Evolutionary conservation across 2,113 vertebrate species (phyloP).

Genomic region (Platycercus adscitus): DNA sequence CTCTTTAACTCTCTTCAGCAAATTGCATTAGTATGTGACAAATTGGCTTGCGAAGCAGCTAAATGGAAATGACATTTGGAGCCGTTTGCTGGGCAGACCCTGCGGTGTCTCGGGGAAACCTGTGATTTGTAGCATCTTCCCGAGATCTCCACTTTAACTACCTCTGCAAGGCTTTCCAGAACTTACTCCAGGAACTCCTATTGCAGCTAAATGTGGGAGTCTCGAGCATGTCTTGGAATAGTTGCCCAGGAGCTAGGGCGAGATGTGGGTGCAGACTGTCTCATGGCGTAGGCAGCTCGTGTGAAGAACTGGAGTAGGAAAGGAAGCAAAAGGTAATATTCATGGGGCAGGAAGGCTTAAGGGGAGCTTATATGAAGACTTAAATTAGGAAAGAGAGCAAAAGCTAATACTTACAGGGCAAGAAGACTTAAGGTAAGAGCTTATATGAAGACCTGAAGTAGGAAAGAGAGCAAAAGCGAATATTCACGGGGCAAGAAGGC

Average conservation of each 20-base stretch:
- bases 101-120: not conserved
- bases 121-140: not conserved
- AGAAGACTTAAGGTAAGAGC: not conserved
- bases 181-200: conserved; percentile 26
- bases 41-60: conserved; percentile 49
- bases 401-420: not conserved
- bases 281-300: not conserved
- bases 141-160: not conserved
- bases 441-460: not conserved
- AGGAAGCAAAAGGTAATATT: not conserved
- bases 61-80: conserved; percentile 58
- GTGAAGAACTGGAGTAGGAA: not conserved
- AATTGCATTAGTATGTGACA: conserved; percentile 61
- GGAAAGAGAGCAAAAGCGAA: not conserved
- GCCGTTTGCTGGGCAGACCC: not conserved
- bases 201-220: not conserved
- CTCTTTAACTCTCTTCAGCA: conserved; percentile 50
- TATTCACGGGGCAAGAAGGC: not conserved
- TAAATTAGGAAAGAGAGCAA: not conserved
- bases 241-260: not conserved
- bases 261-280: not conserved
- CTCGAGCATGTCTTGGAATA: not conserved
- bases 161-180: conserved; percentile 15
- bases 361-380: not conserved
- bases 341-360: not conserved